phyloP scores from a whole-genome alignment of 1,140 invertebrate species.

The Lamellibrachia luymesi region DNA sequence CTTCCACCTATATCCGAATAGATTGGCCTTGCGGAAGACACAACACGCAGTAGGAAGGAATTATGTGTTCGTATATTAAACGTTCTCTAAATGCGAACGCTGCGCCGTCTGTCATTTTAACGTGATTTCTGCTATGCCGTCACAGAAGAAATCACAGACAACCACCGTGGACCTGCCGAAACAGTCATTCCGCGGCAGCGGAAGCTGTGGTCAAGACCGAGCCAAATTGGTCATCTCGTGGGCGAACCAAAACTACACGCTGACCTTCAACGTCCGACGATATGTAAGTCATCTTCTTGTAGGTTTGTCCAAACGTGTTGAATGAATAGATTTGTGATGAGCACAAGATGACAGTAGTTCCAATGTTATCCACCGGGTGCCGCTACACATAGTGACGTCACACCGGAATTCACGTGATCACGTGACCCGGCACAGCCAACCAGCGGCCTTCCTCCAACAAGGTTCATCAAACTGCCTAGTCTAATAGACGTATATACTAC shows the following conservation, averaged over 20 bases:
- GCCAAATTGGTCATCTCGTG: neutral
- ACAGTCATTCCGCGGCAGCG: neutral
- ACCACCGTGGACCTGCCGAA: neutral
- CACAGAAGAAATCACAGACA: neutral
- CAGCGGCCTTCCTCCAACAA: too few relatives aligned
- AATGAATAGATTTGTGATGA: neutral
- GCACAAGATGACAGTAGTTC: too few relatives aligned
- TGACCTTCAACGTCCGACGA: neutral
- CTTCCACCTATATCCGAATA: too few relatives aligned
- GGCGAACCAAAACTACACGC: neutral
- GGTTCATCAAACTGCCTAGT: neutral
- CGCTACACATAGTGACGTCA: too few relatives aligned
- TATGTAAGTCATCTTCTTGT: neutral
- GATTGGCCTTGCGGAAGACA: neutral
- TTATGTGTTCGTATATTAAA: neutral
- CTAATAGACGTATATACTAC: too few relatives aligned
- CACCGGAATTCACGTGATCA: too few relatives aligned
- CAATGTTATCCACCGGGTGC: too few relatives aligned
- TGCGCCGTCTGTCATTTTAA: neutral
- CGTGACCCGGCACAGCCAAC: too few relatives aligned
- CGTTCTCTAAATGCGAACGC: neutral
- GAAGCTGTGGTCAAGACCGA: neutral
- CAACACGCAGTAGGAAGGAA: neutral
- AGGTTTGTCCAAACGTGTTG: neutral
- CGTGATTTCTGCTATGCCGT: neutral